These are phyloP conservation scores for Arizona elegans DNA, from an alignment of 2,113 vertebrate genomes.

Conservation along the genomic window DNA sequence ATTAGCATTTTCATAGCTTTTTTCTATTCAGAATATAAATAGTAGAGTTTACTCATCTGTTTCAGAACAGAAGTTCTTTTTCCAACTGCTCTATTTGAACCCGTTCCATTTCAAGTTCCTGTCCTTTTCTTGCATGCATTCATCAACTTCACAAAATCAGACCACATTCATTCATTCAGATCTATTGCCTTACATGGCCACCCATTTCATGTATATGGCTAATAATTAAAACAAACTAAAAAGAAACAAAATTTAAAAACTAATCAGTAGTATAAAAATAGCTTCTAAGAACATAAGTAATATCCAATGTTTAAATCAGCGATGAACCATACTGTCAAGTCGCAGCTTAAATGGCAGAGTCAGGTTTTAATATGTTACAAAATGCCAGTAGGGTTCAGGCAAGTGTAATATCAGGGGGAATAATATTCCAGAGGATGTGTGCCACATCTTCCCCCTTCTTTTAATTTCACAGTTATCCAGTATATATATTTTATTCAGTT, in stretches of 20 bases:
- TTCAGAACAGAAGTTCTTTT: not conserved
- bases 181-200: not conserved
- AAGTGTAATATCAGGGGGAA: not conserved
- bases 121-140: not conserved
- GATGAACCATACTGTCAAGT: not conserved
- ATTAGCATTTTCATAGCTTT: not conserved
- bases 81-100: not conserved
- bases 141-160: not conserved
- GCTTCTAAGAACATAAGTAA: not conserved
- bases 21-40: not conserved
- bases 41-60: not conserved
- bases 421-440: not conserved
- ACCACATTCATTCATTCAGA: not conserved
- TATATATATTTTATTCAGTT: not conserved
- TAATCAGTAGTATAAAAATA: not conserved
- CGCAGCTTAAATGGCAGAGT: not conserved
- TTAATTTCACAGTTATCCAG: not conserved
- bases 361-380: not conserved
- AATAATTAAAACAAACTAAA: not conserved
- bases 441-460: not conserved
- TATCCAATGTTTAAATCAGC: not conserved
- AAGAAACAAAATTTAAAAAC: not conserved
- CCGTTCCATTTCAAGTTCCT: not conserved
- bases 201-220: not conserved
- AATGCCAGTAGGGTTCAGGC: not conserved